Evolutionary conservation across 2,797 vertebrate species (phyloP).

Genomic region (Ciconia nigra): DNA sequence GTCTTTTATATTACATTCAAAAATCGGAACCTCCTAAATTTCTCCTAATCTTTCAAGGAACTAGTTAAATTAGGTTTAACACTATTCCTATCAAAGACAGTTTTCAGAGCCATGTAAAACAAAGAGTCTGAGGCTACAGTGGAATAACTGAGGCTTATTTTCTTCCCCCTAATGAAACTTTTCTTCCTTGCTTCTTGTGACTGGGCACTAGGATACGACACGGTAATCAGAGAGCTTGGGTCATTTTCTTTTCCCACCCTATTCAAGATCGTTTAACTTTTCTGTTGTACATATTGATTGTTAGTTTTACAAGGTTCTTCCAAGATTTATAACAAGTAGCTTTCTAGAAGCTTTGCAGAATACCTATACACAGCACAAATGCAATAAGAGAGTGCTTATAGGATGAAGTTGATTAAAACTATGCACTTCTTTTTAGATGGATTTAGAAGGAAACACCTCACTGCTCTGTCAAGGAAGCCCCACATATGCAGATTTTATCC

Average conservation of each 20-base stretch:
- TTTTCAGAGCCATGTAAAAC: neutral
- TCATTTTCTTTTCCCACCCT: neutral
- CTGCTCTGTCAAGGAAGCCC: neutral
- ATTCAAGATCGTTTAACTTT: neutral
- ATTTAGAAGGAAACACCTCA: neutral
- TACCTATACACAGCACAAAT: neutral
- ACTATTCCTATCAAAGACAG: neutral
- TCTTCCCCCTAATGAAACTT: neutral
- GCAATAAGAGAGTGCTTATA: neutral
- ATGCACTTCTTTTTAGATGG: neutral
- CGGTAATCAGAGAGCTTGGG: fast-evolving
- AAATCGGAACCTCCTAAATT: neutral
- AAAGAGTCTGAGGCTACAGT: neutral
- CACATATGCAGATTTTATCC: neutral
- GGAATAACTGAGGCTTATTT: neutral
- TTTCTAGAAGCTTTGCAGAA: neutral
- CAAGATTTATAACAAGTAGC: neutral
- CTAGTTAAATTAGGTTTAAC: neutral
- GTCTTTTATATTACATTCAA: neutral
- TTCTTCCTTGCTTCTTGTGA: neutral
- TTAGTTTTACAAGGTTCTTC: neutral
- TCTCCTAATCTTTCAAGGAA: neutral
- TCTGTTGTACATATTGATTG: neutral
- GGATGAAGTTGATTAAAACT: neutral
- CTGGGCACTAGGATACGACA: neutral